A percentile compares a stretch with the other conserved stretches of the same genome.
phyloP scores from a whole-genome alignment of 1,140 invertebrate species.

The Panagrolaimus sp. region DNA sequence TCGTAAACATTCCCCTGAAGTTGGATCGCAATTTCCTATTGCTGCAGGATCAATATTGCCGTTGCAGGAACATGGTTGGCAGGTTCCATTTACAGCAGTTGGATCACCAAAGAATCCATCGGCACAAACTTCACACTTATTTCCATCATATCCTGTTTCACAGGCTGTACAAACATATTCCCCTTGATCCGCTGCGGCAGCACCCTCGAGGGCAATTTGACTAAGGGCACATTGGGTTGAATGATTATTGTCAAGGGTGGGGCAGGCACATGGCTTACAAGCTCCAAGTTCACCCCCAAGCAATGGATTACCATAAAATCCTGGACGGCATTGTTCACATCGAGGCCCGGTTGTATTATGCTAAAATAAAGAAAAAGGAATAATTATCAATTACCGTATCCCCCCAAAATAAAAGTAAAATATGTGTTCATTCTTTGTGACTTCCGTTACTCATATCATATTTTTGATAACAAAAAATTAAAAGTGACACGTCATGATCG shows the following conservation, averaged over 20 bases:
- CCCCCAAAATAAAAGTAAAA: too few species aligned
- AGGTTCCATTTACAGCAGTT: conserved; percentile 58
- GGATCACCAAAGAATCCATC: conserved; percentile 83
- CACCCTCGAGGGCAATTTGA: conserved; percentile 62
- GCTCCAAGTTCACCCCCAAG: conserved; percentile 60
- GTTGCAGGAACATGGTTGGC: conserved; percentile 74
- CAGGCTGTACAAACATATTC: conserved; percentile 82
- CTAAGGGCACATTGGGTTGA: conserved; percentile 61
- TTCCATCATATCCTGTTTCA: conserved; percentile 79
- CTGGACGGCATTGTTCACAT: conserved; percentile 82
- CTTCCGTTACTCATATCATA: too few species aligned
- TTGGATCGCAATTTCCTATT: conserved; percentile 61
- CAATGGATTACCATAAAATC: conserved; percentile 70
- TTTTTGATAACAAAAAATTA: too few species aligned
- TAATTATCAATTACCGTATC: too few species aligned
- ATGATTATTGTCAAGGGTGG: conserved; percentile 61
- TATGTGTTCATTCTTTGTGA: too few species aligned
- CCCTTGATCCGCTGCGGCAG: conserved; percentile 60
- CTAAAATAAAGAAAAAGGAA: conserved; percentile 22
- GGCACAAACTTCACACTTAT: conserved; percentile 83
- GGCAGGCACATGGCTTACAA: conserved; percentile 79
- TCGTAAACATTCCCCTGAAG: conserved; percentile 74
- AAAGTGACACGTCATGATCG: too few species aligned
- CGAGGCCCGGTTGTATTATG: conserved; percentile 81
- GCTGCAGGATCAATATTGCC: conserved; percentile 65